Evolutionary conservation across 2,888 invertebrate species (phyloP).

Genomic region (Nemotelus pantherinus): DNA sequence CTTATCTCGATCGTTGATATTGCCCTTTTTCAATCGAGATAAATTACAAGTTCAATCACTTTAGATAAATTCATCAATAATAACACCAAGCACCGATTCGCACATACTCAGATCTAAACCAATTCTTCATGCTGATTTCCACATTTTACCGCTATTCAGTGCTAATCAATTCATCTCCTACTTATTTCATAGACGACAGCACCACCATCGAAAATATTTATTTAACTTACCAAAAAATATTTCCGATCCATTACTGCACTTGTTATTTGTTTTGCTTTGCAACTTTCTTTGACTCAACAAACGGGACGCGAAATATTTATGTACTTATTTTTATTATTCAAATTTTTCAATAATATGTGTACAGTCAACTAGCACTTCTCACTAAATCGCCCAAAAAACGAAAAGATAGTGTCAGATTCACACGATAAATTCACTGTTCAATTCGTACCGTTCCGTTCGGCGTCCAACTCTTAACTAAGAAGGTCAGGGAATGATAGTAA

Average conservation of each 20-base stretch:
- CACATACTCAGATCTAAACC: too few relatives aligned
- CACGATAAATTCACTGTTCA: conserved; percentile 25
- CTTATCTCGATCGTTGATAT: too few relatives aligned
- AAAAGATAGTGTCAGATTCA: not conserved
- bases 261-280: not conserved
- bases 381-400: not conserved
- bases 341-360: not conserved
- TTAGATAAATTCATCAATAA: too few relatives aligned
- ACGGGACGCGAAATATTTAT: too few relatives aligned
- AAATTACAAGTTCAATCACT: too few relatives aligned
- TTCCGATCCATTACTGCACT: conserved; percentile 18
- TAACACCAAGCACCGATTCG: too few relatives aligned
- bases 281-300: too few relatives aligned
- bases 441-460: conserved; percentile 40
- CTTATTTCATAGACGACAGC: not conserved
- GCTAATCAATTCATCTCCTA: conserved; percentile 16
- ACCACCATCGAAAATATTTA: not conserved
- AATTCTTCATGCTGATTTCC: too few relatives aligned
- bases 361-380: too few relatives aligned
- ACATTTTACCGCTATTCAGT: conserved; percentile 29
- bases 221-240: conserved; percentile 32
- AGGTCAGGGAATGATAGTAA: conserved; percentile 39
- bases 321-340: not conserved
- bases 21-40: too few relatives aligned
- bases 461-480: conserved; percentile 39